Evolutionary conservation across 1,140 invertebrate species (phyloP).

Genomic region (Plectrocnemia conspersa): DNA sequence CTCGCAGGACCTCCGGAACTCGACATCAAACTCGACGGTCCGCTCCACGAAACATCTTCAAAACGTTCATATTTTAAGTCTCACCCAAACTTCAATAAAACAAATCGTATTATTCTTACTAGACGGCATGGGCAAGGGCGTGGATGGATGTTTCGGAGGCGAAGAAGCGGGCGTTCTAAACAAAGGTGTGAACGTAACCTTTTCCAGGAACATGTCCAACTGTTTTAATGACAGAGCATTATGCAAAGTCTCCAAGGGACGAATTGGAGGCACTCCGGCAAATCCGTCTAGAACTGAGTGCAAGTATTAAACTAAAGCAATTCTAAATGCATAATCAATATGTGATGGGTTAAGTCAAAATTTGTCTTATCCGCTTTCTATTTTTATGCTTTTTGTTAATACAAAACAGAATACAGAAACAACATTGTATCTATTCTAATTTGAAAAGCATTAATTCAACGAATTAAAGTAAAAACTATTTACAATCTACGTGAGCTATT

Average conservation of each 20-base stretch:
- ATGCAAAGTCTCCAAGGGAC: conserved; percentile 91
- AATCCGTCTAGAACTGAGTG: conserved; percentile 62
- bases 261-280: conserved; percentile 86
- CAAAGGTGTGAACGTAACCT: conserved; percentile 68
- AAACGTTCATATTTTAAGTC: conserved; percentile 13
- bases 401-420: too few relatives aligned
- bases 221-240: conserved; percentile 90
- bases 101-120: conserved; percentile 28
- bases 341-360: too few relatives aligned
- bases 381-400: too few relatives aligned
- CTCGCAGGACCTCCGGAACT: conserved; percentile 45
- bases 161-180: conserved; percentile 67
- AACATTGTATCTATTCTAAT: too few relatives aligned
- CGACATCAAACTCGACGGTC: conserved; percentile 56
- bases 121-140: conserved; percentile 47
- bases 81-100: neutral
- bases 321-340: too few relatives aligned
- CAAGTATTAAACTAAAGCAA: too few relatives aligned
- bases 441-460: too few relatives aligned
- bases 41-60: conserved; percentile 55
- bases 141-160: conserved; percentile 60
- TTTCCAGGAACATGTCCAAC: conserved; percentile 80
- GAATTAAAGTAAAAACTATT: too few relatives aligned
- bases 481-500: too few relatives aligned
- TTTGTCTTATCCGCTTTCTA: too few relatives aligned